Base-by-base conservation (phyloP, 2,113 vertebrate genomes). In the Lamprotornis superbus region DNA sequence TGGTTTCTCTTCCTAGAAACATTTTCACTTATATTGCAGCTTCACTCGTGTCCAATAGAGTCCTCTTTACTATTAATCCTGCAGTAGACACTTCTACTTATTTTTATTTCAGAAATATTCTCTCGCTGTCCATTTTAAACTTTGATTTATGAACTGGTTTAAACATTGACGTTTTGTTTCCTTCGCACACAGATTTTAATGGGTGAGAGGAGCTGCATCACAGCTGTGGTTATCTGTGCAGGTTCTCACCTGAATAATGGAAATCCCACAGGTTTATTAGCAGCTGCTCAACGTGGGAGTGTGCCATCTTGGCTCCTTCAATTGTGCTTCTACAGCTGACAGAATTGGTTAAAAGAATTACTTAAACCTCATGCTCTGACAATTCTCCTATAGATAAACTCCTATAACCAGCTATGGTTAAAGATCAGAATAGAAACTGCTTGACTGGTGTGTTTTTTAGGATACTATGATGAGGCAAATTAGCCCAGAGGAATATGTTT, bases 91-190 rank as follows among this genome's bases (percentile, higher is more conserved):
- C 6, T 60, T 78, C 30, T 56, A 10, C 9, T 53, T 63, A 11
- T 44, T 84, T 92, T 90, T 37, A 49, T 42, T 89, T 65, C 37
- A 44, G 31, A 53, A 67, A 42, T 28, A 53, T 20, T 65, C 11
- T 53, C 33, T 10, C 12, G 44, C 4, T 23, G 10, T 42, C 14
- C 7, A 8, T 53, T 30, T 75, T 57, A 61, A 87, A 35, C 7
- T 74, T 40, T 23, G 74, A 4, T 4, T 71, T 77, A 15, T 0
- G 1, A 20, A 5, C 16, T 57, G 7, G 22, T 91, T 85, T 53
- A 39, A 39, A 30, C 10, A 13, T 23, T 0, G 0, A n/a, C 2
- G 3, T 31, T 65, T 56, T 23, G 2, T 65, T 59, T 78, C 28
- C 5, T 53, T 67, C 2, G 0, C 5, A 12, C 9, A 7, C 6